Conservation (phyloP, 2,797 vertebrate genomes). For the Epinephelus coioides region DNA sequence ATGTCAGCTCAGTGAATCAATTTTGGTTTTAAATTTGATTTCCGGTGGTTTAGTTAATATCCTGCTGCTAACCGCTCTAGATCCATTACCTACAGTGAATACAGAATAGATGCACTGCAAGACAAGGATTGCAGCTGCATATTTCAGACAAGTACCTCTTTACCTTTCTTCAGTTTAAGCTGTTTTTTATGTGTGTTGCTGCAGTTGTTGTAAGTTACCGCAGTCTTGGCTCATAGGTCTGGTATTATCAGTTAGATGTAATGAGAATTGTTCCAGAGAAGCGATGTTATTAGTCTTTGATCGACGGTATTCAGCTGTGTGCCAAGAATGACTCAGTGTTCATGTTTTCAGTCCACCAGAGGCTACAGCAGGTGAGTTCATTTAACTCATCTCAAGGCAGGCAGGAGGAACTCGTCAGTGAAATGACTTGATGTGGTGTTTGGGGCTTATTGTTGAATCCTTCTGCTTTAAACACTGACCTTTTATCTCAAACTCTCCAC, state of each 20-base stretch:
- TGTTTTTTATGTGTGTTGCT: neutral
- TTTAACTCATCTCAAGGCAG: constrained; percentile 3
- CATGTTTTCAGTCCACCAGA: constrained; percentile 8
- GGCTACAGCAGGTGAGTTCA: neutral
- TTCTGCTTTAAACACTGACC: neutral
- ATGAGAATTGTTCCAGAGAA: constrained; percentile 27
- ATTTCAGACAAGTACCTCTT: constrained; percentile 23
- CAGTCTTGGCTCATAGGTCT: constrained; percentile 11
- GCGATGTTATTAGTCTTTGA: constrained; percentile 18
- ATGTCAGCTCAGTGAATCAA: constrained; percentile 16
- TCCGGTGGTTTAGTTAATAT: constrained; percentile 33
- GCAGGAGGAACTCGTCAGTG: neutral
- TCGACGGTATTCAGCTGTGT: neutral
- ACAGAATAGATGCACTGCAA: constrained; percentile 34
- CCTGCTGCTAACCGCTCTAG: constrained; percentile 8
- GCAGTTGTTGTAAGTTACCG: constrained; percentile 3
- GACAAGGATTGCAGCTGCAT: constrained; percentile 11
- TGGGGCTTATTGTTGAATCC: neutral
- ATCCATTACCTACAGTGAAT: constrained; percentile 25
- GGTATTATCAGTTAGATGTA: constrained; percentile 22
- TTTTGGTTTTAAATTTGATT: constrained; percentile 34
- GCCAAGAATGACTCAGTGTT: neutral
- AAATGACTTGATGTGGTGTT: neutral
- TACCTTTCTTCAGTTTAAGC: constrained; percentile 13
- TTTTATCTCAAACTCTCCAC: neutral